Percentiles rank a stretch among this genome's conserved stretches.
Conservation (phyloP, 2,797 vertebrate genomes). For the Delichon dasypus region DNA sequence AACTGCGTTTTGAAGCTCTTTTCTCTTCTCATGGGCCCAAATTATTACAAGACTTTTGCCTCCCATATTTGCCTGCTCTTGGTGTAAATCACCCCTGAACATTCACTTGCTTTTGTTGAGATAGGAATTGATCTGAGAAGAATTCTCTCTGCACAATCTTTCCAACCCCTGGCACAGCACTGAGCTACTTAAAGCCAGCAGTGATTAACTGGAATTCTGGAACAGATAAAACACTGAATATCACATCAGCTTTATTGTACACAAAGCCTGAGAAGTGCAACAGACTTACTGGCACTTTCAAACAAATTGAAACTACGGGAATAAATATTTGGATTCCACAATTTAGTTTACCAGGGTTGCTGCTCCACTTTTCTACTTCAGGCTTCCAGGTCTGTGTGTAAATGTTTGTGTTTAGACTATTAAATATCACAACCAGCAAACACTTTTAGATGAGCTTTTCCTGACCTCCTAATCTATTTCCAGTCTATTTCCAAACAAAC, state of each 20-base stretch:
- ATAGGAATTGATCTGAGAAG: not conserved
- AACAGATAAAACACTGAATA: not conserved
- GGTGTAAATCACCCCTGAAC: not conserved
- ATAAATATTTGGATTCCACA: not conserved
- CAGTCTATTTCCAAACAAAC: not conserved
- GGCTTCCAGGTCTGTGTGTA: not conserved
- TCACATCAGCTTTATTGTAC: not conserved
- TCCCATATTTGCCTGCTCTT: not conserved
- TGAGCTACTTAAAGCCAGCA: not conserved
- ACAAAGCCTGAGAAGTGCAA: not conserved
- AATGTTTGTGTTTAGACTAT: not conserved
- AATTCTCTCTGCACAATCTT: not conserved
- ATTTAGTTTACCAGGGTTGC: not conserved
- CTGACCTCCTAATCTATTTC: not conserved
- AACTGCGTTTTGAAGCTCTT: not conserved
- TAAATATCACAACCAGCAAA: not conserved
- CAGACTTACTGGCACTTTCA: not conserved
- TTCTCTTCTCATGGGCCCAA: not conserved
- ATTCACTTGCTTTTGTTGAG: not conserved
- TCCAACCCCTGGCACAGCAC: not conserved
- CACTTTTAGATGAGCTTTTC: not conserved
- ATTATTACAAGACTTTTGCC: not conserved
- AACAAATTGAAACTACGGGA: not conserved
- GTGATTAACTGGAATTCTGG: not conserved
- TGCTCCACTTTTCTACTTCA: not conserved